These are phyloP conservation scores for Neotoxoptera formosana DNA, from an alignment of 1,140 invertebrate genomes.

Conservation along the genomic window DNA sequence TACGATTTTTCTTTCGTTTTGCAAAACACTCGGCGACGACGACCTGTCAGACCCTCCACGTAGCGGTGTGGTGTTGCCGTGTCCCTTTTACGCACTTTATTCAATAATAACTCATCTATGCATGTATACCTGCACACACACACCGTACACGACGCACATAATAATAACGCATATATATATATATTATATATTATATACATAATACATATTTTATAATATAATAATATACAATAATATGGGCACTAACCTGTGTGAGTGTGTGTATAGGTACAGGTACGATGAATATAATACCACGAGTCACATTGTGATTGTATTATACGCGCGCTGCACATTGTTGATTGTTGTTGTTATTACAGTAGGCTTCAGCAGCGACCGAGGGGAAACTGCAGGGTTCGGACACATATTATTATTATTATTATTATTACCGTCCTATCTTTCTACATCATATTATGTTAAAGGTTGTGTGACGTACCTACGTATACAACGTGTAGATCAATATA, in stretches of 20 bases:
- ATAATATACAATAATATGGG: not conserved
- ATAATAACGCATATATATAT: not conserved
- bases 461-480: not conserved
- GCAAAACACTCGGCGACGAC: slow-evolving; percentile 40
- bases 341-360: slow-evolving; percentile 55
- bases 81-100: slow-evolving; percentile 40
- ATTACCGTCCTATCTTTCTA: slow-evolving; percentile 20
- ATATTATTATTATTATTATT: slow-evolving; percentile 5
- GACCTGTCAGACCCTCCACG: slow-evolving; percentile 56
- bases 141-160: slow-evolving; percentile 22
- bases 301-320: slow-evolving; percentile 20
- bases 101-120: slow-evolving; percentile 36
- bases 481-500: not conserved
- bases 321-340: slow-evolving; percentile 23
- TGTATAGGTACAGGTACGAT: not conserved
- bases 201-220: not conserved
- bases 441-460: not conserved
- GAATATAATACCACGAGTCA: slow-evolving; percentile 51
- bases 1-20: slow-evolving; percentile 12
- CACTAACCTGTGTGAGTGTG: not conserved
- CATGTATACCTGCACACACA: not conserved
- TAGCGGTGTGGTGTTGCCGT: slow-evolving; percentile 15
- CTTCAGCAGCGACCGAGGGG: not conserved
- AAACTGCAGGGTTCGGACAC: slow-evolving; percentile 34
- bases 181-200: no score